Percentiles rank a stretch among this genome's conserved stretches.
These are phyloP conservation scores for Sigmodon hispidus DNA, from an alignment of 2,113 vertebrate genomes.

Conservation along the genomic window DNA sequence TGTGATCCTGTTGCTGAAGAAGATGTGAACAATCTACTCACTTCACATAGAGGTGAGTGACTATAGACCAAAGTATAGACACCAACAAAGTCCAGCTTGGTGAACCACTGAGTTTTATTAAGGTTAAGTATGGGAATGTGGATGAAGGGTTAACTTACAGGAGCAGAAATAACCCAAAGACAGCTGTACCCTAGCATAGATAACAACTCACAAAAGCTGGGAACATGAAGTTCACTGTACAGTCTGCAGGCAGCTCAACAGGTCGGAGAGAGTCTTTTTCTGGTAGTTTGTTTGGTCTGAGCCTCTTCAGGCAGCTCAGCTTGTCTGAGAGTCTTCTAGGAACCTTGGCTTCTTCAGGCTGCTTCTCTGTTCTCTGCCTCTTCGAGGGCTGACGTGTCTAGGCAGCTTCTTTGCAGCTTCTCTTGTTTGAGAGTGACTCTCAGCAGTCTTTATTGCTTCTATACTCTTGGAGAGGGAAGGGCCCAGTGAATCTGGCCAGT, in stretches of 20 bases:
- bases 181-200: not conserved
- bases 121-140: not conserved
- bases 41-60: not conserved
- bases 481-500: not conserved
- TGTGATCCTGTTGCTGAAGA: not conserved
- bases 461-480: not conserved
- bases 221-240: not conserved
- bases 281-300: not conserved
- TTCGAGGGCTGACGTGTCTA: not conserved
- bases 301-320: not conserved
- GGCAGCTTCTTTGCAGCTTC: not conserved
- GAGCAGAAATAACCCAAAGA: not conserved
- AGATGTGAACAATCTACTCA: not conserved
- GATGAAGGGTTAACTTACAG: not conserved
- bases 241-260: not conserved
- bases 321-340: not conserved
- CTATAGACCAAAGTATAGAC: not conserved
- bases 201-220: not conserved
- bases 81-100: not conserved
- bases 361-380: not conserved
- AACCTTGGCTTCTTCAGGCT: not conserved
- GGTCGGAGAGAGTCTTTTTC: not conserved
- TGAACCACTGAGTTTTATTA: not conserved
- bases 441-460: not conserved
- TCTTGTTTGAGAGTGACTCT: not conserved